Evolutionary conservation across 1,140 invertebrate genomes (phyloP), one percentile per base, ranked within the genome.

Genomic region (Antheraea pernyi): DNA sequence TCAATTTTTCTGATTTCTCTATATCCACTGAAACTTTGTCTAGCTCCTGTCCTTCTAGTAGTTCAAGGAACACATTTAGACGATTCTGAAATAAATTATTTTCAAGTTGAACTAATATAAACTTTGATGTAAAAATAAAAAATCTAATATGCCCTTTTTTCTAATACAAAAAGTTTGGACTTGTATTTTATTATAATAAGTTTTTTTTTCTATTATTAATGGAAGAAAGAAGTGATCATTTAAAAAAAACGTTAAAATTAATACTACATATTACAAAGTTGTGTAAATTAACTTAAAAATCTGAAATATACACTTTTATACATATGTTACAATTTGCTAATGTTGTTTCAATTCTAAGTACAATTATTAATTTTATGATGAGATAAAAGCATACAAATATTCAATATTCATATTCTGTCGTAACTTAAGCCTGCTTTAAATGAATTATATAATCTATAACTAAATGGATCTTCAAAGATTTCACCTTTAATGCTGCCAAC

Each of bases 41-140:
- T 62, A 99, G 94, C 69, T 95, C 94, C 0, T 94, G 95, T 58
- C 93, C 93, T 3, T 97, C 95, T 65, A 97, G 86, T 67, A 99
- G 93, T 71, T 99, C 97, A 77, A 97, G 90, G 88, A 99, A 99
- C 0, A 99, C 97, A 74, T 97, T 95, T 16, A 99, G 95, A 7
- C 99, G 96, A 92, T 96, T 97, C 97, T 97, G 81, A 65, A 80
- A 83, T 46, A 69, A 63, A 48, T 68, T 60, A 67, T 16, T 53
- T 2, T 48, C 8, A 65, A 46, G 58, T 58, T 53, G 22, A 19
- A 46, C 6, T 18, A 65, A n/a, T 1, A 19, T 46, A 0, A 37
- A 7, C 19, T 22, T 30, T 30, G 22, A 30, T 30, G 4, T 4
- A 4, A 22, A 61, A 30, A 42, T 42, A 19, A 16, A 30, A 61